Percentiles rank a stretch among this genome's conserved stretches.
These are phyloP conservation scores for Synanthedon myopaeformis DNA, from an alignment of 2,888 invertebrate species.

Conservation along the genomic window DNA sequence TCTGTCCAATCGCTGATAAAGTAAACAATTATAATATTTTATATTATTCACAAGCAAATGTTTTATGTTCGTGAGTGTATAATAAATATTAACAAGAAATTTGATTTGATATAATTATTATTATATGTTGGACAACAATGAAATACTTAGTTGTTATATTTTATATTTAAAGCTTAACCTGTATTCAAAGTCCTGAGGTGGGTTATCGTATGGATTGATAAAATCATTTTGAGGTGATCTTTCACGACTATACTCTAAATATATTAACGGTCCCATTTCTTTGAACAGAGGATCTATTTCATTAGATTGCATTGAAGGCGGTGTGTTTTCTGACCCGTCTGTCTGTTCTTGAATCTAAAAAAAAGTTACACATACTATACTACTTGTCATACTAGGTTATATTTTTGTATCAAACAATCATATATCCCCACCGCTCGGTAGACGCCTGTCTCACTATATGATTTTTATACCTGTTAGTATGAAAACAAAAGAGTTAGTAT, in stretches of 20 bases:
- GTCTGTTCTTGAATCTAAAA: not conserved
- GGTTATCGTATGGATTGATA: slow-evolving; percentile 40
- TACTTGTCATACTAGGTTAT: no score
- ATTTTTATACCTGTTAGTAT: no score
- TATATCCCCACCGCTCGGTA: no score
- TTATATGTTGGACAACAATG: no score
- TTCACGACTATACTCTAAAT: slow-evolving; percentile 35
- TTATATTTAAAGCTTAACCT: slow-evolving; percentile 26
- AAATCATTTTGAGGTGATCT: slow-evolving; percentile 25
- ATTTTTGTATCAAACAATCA: no score
- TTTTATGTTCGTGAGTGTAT: no score
- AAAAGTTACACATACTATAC: not conserved
- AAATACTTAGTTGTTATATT: no score
- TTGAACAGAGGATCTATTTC: slow-evolving; percentile 27
- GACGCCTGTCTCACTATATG: no score
- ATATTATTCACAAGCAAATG: no score
- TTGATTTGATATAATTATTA: no score
- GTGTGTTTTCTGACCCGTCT: not conserved
- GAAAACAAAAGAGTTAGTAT: no score
- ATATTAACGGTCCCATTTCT: slow-evolving; percentile 34
- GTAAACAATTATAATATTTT: not conserved
- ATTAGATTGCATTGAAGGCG: not conserved
- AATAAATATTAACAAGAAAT: no score
- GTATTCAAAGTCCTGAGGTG: slow-evolving; percentile 45
- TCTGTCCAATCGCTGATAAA: slow-evolving; percentile 48